Evolutionary conservation across 1,140 invertebrate genomes (phyloP).

Genomic region (Neodiprion fabricii): DNA sequence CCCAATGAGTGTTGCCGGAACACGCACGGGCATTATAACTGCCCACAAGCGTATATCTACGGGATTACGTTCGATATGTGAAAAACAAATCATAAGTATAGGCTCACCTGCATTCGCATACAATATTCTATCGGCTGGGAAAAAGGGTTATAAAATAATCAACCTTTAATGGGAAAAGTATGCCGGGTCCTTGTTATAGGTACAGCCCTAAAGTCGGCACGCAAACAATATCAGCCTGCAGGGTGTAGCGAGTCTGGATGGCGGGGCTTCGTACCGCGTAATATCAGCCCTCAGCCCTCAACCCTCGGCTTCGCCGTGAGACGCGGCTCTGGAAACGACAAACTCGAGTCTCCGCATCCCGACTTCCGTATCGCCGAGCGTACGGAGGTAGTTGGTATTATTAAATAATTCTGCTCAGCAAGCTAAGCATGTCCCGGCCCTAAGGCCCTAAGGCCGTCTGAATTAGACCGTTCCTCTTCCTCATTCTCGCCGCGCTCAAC

Average conservation of each 20-base stretch:
- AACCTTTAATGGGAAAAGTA: slow-evolving; percentile 38
- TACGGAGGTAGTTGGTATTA: slow-evolving; percentile 27
- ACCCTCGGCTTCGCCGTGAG: neutral
- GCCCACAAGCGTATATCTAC: too few relatives aligned
- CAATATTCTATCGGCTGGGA: neutral
- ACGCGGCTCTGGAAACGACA: neutral
- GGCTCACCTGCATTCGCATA: neutral
- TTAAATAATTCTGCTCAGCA: slow-evolving; percentile 44
- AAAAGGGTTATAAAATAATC: slow-evolving; percentile 40
- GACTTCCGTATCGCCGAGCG: neutral
- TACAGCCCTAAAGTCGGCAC: slow-evolving; percentile 37
- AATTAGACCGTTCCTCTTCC: slow-evolving; percentile 32
- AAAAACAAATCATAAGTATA: too few relatives aligned
- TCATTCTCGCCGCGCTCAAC: slow-evolving; percentile 25
- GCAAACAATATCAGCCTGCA: slow-evolving; percentile 34
- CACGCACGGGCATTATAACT: too few relatives aligned
- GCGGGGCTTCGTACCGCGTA: slow-evolving; percentile 31
- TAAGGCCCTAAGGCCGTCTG: slow-evolving; percentile 24
- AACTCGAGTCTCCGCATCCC: neutral
- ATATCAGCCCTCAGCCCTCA: slow-evolving; percentile 31
- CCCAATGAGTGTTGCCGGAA: too few relatives aligned
- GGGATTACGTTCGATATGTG: too few relatives aligned
- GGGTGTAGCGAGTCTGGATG: neutral
- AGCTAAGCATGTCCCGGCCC: slow-evolving; percentile 35
- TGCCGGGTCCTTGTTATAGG: slow-evolving; percentile 27